Conservation (phyloP, 2,888 invertebrate species). For the Coelogynopora nodosa region DNA sequence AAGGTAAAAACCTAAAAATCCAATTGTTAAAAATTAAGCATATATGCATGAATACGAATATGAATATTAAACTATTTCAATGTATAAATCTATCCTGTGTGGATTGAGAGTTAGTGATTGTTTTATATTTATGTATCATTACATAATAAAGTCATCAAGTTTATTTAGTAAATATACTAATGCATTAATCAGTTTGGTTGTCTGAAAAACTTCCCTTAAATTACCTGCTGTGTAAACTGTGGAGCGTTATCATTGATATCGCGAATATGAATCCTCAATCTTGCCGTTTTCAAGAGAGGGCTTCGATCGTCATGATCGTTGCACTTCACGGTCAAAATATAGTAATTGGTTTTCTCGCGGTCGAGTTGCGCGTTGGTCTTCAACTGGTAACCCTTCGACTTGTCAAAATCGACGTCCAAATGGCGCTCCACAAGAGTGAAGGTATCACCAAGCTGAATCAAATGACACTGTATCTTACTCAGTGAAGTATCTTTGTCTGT, state of each 20-base stretch:
- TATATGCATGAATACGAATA: too few relatives aligned
- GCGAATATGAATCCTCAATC: neutral
- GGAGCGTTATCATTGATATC: constrained; percentile 37
- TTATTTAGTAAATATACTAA: too few relatives aligned
- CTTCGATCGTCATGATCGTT: constrained; percentile 4
- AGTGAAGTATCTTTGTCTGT: neutral
- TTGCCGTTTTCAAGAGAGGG: neutral
- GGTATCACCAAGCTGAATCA: neutral
- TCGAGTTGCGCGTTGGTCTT: constrained; percentile 1
- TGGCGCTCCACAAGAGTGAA: constrained; percentile 8
- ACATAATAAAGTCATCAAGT: too few relatives aligned
- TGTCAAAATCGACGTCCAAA: neutral
- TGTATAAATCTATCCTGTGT: too few relatives aligned
- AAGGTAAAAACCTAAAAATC: too few relatives aligned
- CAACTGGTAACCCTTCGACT: neutral
- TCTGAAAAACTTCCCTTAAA: too few relatives aligned
- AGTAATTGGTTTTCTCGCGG: neutral
- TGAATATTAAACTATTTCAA: too few relatives aligned
- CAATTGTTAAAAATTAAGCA: too few relatives aligned
- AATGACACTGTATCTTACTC: constrained; percentile 2
- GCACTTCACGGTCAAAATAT: neutral
- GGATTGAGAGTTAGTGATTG: too few relatives aligned
- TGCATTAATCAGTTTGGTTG: too few relatives aligned
- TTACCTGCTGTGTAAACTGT: constrained; percentile 21
- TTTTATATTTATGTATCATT: too few relatives aligned